Base-by-base conservation (phyloP, 2,888 invertebrate species). In the Eupithecia vulgata region DNA sequence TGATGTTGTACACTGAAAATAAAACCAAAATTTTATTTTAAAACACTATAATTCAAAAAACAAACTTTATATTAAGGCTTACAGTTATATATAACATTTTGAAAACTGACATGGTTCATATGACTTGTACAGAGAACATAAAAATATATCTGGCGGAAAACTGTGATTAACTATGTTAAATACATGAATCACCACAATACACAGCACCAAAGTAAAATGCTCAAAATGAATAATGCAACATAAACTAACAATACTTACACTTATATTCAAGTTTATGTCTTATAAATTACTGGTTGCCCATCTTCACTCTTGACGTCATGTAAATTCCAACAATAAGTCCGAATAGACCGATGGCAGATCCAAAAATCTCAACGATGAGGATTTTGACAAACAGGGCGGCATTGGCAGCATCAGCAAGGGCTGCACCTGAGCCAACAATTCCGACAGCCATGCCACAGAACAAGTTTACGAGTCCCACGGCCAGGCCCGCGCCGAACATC, bases 311-410 rank as follows among this genome's bases (percentile, higher is more conserved):
- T 79, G 97, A 97, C 76, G 97, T 97, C 97, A 98, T 97, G 90
- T 98, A 98, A 90, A 99, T 99, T 81, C 99, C 99, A 79, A 99
- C 99, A 91, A 99, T 99, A 72, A 99, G 96, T 71, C 99, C 99
- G 91, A 99, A 99, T 34, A 99, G 96, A 86, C 99, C 99, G 87
- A 99, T 99, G 84, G 99, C 99, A 86, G 98, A 99, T 74, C 99
- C 99, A 88, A 99, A 99, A 93, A 99, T 99, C 95, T 99, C 99
- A 65, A 99, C 97, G 90, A 99, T 99, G 62, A 99, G 96, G 90
- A 99, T 99, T 93, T 99, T 99, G 68, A 99, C 99, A 87, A 99
- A 99, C 10, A 99, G 95, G 5, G 97, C 96, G 25, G 98, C 97
- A 89, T 99, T 99, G 59, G 99, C 99, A 42, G 99, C 99, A 95